Evolutionary conservation across 2,113 vertebrate species (phyloP), one percentile per base, ranked within the genome.

Genomic region (Galemys pyrenaicus): DNA sequence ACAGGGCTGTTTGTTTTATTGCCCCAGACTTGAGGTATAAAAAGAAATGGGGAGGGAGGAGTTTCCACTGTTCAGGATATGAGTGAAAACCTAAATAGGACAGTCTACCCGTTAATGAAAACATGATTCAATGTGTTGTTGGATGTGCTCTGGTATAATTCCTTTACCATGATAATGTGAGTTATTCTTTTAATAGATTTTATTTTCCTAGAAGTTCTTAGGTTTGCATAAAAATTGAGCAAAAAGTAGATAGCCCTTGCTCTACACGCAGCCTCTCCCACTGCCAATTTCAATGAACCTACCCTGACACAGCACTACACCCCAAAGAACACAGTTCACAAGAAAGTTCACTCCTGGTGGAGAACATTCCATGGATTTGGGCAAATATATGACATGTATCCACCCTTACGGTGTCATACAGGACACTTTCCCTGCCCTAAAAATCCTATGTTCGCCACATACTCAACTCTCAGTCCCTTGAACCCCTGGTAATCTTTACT

Each of bases 71-170:
- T 87, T 83, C 54, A 87, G 24, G 35, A 26, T 83, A 62, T 79
- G 62, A 71, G 20, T 58, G n/a, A 87, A 65, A 67, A 92, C 46
- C 68, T 64, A 70, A 86, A 54, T 94, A 79, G 62, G 70, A 71
- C 77, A 90, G 65, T 92, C 73, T 89, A 46, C 82, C 74, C 85
- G 20, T 89, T 46, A 87, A 62, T 91, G 39, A 62, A 94, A 87
- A 35, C 17, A 9, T 26, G 68, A n/a, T 87, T 86, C n/a, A 51
- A 87, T 1, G 24, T 68, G 24, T 68, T 78, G 32, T 77, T 54
- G 15, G 11, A 20, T 93, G 44, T 49, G 12, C 3, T 35, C 65
- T 68, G 26, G 16, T 85, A 30, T 84, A 28, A 70, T 60, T 91
- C 46, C 79, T 82, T 51, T 49, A 89, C n/a, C 73, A 28, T 56